Evolutionary conservation across 2,797 vertebrate species (phyloP).

Genomic region (Enteromius thamalakanensis): DNA sequence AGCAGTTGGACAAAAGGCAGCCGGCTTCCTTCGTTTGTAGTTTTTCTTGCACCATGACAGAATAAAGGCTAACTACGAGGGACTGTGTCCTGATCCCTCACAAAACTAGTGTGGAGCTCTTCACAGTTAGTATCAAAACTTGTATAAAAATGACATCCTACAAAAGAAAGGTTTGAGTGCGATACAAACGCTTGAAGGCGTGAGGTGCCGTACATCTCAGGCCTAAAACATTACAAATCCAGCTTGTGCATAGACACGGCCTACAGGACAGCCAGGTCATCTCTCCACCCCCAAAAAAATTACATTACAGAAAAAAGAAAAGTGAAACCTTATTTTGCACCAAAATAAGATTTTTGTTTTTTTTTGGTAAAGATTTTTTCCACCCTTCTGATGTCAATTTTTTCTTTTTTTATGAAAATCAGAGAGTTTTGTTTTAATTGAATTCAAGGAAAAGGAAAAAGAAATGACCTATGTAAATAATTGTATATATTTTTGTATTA

Average conservation of each 20-base stretch:
- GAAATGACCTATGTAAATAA: not conserved
- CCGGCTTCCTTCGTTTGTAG: not conserved
- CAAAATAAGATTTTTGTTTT: too few relatives aligned
- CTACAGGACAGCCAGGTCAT: not conserved
- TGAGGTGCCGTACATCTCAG: slow-evolving; percentile 45
- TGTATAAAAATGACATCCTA: slow-evolving; percentile 69
- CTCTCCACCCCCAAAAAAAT: not conserved
- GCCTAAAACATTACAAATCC: slow-evolving; percentile 36
- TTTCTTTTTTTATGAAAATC: not conserved
- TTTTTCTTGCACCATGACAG: slow-evolving; percentile 13
- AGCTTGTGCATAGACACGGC: slow-evolving; percentile 28
- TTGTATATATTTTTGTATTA: not conserved
- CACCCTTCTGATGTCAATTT: not conserved
- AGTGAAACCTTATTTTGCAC: not conserved
- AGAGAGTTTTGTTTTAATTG: not conserved
- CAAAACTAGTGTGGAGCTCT: slow-evolving; percentile 53
- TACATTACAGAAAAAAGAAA: not conserved
- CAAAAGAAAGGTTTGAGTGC: slow-evolving; percentile 54
- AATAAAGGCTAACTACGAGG: not conserved
- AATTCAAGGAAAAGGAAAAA: not conserved
- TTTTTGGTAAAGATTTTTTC: fast-evolving
- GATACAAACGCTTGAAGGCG: slow-evolving; percentile 34
- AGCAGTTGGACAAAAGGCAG: slow-evolving; percentile 40
- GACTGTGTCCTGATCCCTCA: not conserved
- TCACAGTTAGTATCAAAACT: slow-evolving; percentile 76